phyloP scores from a whole-genome alignment of 2,113 vertebrate genomes.

The Saguinus midas region DNA sequence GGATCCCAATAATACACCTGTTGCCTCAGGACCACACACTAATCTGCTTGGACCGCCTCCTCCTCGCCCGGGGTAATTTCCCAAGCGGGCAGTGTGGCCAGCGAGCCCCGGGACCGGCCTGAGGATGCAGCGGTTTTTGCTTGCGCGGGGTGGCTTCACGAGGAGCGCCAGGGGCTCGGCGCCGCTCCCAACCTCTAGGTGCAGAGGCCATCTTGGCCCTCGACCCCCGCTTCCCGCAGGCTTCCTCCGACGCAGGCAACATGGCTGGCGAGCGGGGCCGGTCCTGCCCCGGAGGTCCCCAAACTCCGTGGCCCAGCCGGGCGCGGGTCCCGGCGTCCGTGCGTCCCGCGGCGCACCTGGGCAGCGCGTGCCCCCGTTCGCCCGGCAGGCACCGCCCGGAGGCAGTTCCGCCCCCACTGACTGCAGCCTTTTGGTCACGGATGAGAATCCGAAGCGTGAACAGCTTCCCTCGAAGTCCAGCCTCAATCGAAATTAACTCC shows the following conservation, averaged over 20 bases:
- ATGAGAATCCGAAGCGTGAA: not conserved
- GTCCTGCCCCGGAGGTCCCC: not conserved
- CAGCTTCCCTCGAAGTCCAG: constrained; percentile 56
- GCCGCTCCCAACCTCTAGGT: not conserved
- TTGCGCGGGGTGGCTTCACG: not conserved
- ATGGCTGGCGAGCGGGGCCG: not conserved
- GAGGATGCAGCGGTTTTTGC: not conserved
- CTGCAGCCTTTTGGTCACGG: not conserved
- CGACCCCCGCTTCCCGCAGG: not conserved
- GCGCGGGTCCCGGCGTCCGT: not conserved
- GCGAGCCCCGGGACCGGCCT: not conserved
- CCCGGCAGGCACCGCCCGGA: not conserved
- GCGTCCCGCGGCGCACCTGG: not conserved
- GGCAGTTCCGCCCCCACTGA: not conserved
- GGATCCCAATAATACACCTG: constrained; percentile 48
- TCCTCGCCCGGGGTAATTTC: not conserved
- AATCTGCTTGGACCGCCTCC: not conserved
- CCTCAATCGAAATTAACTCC: not conserved
- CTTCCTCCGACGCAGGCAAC: not conserved
- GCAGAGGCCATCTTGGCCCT: constrained; percentile 53
- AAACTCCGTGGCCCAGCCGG: not conserved
- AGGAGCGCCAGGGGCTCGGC: not conserved
- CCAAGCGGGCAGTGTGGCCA: not conserved
- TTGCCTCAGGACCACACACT: not conserved
- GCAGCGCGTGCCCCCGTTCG: not conserved